These are phyloP conservation scores for Trematomus bernacchii DNA, from an alignment of 2,797 vertebrate species.

Conservation along the genomic window DNA sequence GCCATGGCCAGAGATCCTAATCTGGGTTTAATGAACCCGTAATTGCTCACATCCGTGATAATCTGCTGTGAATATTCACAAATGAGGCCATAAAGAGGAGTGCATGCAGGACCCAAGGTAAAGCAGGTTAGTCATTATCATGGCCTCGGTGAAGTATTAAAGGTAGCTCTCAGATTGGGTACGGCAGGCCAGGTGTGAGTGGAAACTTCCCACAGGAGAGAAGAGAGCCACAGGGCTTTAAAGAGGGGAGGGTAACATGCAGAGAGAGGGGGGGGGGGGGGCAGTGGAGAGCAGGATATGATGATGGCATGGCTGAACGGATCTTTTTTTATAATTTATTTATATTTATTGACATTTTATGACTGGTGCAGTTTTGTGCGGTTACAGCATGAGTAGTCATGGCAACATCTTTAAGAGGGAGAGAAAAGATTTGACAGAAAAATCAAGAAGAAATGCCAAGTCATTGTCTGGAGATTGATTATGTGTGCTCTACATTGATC, in stretches of 20 bases:
- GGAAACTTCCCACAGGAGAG: slow-evolving; percentile 78
- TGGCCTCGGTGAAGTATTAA: slow-evolving; percentile 75
- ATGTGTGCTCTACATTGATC: too few species aligned
- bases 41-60: slow-evolving; percentile 46
- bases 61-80: slow-evolving; percentile 67
- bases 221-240: slow-evolving; percentile 12
- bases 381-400: too few species aligned
- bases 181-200: slow-evolving; percentile 46
- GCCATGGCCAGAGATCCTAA: slow-evolving; percentile 42
- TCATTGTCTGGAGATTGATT: too few species aligned
- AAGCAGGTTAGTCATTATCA: slow-evolving; percentile 78
- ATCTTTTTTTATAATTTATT: background rate
- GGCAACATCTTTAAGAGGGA: too few species aligned
- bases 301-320: slow-evolving; percentile 1
- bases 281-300: background rate
- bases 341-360: too few species aligned
- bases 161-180: slow-evolving; percentile 25
- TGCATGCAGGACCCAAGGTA: slow-evolving; percentile 19
- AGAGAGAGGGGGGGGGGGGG: background rate
- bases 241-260: background rate
- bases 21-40: slow-evolving; percentile 65
- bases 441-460: too few species aligned
- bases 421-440: too few species aligned
- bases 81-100: slow-evolving; percentile 69
- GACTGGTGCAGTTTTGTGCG: too few species aligned